Evolutionary conservation across 2,797 vertebrate species (phyloP), one percentile per base, ranked within the genome.

Genomic region (Chelidonichthys spinosus): DNA sequence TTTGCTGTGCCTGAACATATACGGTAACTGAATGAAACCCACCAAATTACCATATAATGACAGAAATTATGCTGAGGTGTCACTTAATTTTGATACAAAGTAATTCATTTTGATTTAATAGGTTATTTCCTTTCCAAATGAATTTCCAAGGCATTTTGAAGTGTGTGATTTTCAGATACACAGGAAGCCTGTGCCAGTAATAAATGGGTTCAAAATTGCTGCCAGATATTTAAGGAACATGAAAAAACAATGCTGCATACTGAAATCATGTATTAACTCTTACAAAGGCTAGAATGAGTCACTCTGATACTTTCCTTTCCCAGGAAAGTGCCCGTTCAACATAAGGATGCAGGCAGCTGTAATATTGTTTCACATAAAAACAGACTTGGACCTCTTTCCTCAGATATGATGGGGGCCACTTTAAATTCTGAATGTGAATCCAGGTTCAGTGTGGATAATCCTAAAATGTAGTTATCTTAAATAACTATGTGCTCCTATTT

Each of bases 191-290:
- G 71, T 52, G 53, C 65, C 76, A 55, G 62, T 43, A 72, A 72
- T 78, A 56, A 81, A 81, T 74, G 33, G 54, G 40, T 80, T 68
- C 46, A 62, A 62, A 81, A 78, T 74, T 77, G 42, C 66, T 79
- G 63, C 74, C 7, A 60, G 33, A 79, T 84, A 80, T 83, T 79
- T 81, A 61, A 62, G 47, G 64, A 72, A 75, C 46, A 74, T 74
- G 17, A 50, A 61, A 56, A 80, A 84, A 72, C 25, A 15, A 33
- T 25, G 56, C 60, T 10, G 11, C 46, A 58, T 46, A 15, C 55
- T 76, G n/a, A 76, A 69, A 72, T 44, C 9, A 63, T 42, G 9
- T 50, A 65, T 76, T 63, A 66, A 43, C 35, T 60, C 59, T 50
- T 53, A 7, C 11, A 50, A 66, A 74, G 42, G 25, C 61, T 50